phyloP scores from a whole-genome alignment of 2,113 vertebrate species.

The Rhodinocichla rosea region DNA sequence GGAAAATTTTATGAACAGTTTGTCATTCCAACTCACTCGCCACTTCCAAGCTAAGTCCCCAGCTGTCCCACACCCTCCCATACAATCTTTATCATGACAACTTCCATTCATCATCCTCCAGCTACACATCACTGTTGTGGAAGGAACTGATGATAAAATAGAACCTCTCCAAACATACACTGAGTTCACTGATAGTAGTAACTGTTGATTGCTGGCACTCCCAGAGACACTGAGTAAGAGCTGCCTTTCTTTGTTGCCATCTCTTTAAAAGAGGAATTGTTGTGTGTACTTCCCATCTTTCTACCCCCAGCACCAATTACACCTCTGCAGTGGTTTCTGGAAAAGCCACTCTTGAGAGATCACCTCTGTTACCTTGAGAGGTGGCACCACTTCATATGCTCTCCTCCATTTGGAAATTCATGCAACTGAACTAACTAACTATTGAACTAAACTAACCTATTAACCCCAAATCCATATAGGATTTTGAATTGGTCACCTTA shows the following conservation, averaged over 20 bases:
- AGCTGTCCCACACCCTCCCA: neutral
- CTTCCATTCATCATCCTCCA: neutral
- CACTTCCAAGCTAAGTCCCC: neutral
- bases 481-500: neutral
- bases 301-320: neutral
- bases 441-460: neutral
- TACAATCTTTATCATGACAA: neutral
- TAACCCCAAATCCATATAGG: neutral
- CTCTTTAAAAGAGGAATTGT: neutral
- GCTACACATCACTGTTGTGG: neutral
- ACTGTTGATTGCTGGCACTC: neutral
- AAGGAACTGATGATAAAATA: neutral
- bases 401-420: neutral
- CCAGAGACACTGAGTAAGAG: neutral
- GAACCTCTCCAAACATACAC: neutral
- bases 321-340: neutral
- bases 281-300: neutral
- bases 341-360: neutral
- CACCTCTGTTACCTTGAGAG: neutral
- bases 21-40: neutral
- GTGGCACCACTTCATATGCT: neutral
- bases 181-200: neutral
- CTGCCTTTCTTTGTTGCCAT: neutral
- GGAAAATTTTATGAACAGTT: neutral
- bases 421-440: neutral